phyloP scores from a whole-genome alignment of 2,888 invertebrate genomes.

The Macrophya alboannulata region DNA sequence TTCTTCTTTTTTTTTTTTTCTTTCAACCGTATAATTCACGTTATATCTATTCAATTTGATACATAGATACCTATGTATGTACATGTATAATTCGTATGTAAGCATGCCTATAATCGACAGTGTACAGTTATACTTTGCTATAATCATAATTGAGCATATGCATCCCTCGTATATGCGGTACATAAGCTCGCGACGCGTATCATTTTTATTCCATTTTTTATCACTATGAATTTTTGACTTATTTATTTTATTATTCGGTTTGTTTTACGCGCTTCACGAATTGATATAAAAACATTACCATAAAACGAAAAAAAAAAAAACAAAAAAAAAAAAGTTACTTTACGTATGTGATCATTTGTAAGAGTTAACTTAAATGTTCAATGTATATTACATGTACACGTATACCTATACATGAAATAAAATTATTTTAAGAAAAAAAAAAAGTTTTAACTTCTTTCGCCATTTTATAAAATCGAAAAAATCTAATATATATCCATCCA shows the following conservation, averaged over 20 bases:
- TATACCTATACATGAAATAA: neutral
- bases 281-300: neutral
- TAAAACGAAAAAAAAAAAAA: neutral
- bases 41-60: neutral
- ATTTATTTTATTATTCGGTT: neutral
- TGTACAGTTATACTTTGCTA: neutral
- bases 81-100: neutral
- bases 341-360: constrained; percentile 1
- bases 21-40: neutral
- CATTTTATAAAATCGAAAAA: no score
- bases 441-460: no score
- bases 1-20: neutral
- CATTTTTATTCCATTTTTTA: no score
- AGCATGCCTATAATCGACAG: neutral
- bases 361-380: constrained; percentile 1
- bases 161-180: neutral
- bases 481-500: no score
- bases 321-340: neutral
- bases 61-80: neutral
- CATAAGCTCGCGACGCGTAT: neutral
- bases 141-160: no score
- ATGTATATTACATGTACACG: no score
- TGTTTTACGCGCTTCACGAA: neutral
- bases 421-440: constrained; percentile 17
- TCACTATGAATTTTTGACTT: no score